A percentile compares a stretch with the other conserved stretches of the same genome.
phyloP scores from a whole-genome alignment of 2,113 vertebrate genomes.

The Clarias magur region DNA sequence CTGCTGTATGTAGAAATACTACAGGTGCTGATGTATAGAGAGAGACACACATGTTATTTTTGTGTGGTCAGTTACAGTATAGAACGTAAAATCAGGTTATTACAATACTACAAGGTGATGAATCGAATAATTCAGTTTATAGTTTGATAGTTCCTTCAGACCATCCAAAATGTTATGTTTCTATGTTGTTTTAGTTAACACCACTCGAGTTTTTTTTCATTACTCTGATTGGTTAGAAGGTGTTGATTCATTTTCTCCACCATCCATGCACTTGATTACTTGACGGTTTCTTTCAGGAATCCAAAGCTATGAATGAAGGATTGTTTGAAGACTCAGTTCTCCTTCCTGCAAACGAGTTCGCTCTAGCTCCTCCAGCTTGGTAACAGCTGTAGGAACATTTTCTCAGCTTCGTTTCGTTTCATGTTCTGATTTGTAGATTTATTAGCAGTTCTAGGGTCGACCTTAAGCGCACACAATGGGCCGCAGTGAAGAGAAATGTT shows the following conservation, averaged over 20 bases:
- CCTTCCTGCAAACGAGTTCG: conserved; percentile 44
- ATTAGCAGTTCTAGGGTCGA: conserved; percentile 35
- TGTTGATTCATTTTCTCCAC: neutral
- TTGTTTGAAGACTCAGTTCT: conserved; percentile 32
- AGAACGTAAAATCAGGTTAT: neutral
- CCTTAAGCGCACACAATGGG: conserved; percentile 22
- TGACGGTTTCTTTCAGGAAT: neutral
- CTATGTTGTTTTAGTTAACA: neutral
- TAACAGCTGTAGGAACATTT: conserved; percentile 68
- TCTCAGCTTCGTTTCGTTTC: conserved; percentile 44
- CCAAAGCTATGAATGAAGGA: conserved; percentile 52
- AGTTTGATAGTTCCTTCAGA: neutral
- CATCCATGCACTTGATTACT: neutral
- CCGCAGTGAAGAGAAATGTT: conserved; percentile 37
- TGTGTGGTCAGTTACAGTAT: neutral
- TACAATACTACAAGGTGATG: neutral
- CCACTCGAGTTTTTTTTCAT: neutral
- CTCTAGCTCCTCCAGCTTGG: conserved; percentile 46
- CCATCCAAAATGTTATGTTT: neutral
- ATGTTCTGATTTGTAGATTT: conserved; percentile 39
- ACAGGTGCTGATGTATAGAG: neutral
- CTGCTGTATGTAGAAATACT: neutral
- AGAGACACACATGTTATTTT: neutral
- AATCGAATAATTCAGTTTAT: neutral
- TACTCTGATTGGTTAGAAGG: neutral